Base-by-base conservation (phyloP, 2,888 invertebrate species). In the Chesias legatella region DNA sequence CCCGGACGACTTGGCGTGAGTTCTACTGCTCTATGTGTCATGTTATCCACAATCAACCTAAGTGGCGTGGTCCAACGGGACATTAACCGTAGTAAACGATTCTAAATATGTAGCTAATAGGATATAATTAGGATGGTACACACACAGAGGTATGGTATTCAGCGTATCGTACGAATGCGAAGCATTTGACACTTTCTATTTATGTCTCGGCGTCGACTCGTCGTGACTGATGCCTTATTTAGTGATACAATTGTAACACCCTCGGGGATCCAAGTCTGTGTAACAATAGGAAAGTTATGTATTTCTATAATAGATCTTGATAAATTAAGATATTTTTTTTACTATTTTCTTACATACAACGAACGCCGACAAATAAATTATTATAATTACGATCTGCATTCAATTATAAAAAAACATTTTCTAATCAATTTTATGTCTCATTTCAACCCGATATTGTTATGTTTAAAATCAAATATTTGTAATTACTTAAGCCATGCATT, bases 121-220 rank as follows among this genome's bases (percentile, higher is more conserved):
- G 47, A 55, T 47, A 38, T 59, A 59, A 62, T 63, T 53, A 57
- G 51, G 48, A 56, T 54, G 44, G 56, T 54, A 53, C 56, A 56
- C 59, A 54, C 49, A 30, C 31, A 41, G 44, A 67, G 63, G 38
- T 44, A 47, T 59, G 65, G 65, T 69, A 80, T 79, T 70, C 71
- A 67, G 70, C 56, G 66, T 73, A 59, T 57, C 57, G 51, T 53
- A 67, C 63, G 63, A 66, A 68, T 71, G 66, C 63, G 63, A 70
- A 65, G 64, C 67, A 71, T 76, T 77, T 75, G 68, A 78, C 78
- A 82, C 84, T 84, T 82, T 84, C 82, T 84, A 83, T 80, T 81
- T 80, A 73, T 67, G 73, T 71, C 62, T 57, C 54, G 63, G 63
- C 64, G 62, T 66, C 43, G 67, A 67, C 55, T 55, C 52, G 55